Base-by-base conservation (phyloP, 2,888 invertebrate species). In the Apamea epomidion region DNA sequence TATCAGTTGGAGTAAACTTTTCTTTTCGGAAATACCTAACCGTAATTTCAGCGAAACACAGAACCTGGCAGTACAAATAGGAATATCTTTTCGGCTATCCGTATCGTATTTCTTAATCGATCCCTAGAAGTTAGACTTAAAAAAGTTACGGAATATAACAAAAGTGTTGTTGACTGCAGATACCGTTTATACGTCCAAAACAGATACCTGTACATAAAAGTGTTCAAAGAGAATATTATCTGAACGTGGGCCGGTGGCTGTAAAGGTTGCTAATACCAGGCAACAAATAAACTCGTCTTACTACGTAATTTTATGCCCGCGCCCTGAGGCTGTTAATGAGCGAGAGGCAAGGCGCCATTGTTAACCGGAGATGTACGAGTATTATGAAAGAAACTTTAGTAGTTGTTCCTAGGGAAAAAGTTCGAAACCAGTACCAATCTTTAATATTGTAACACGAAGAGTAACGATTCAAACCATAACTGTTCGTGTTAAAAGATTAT, bases 301-400 rank as follows among this genome's bases (percentile, higher is more conserved):
- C 84, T 88, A 85, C 81, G 85, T 87, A 88, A 89, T 89, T 90
- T 85, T 85, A 88, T 87, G 84, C 87, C 60, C 76, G 79, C 70
- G 85, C 83, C 81, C 73, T 25, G 80, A 76, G 80, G 81, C 84
- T 51, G 85, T 81, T 88, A 89, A 88, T 89, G 88, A 84, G 76
- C 70, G 58, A 80, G 80, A 80, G 90, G 86, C 70, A 65, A 68
- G 81, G 78, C 81, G 71, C 70, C 74, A 84, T 60, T 82, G 83
- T 73, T 72, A 75, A 77, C 74, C 32, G 51, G 65, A 72, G 60
- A 80, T 84, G 71, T 74, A 48, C 48, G 16, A 48, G 48, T 48
- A 69, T 64, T 72, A 62, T 32, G 64, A 60, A 62, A 80, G 5
- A 67, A 80, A 71, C 65, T 69, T 80, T 48, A 42, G 48, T n/a